Conservation (phyloP, 2,797 vertebrate species). For the Sebastolobus altivelis region DNA sequence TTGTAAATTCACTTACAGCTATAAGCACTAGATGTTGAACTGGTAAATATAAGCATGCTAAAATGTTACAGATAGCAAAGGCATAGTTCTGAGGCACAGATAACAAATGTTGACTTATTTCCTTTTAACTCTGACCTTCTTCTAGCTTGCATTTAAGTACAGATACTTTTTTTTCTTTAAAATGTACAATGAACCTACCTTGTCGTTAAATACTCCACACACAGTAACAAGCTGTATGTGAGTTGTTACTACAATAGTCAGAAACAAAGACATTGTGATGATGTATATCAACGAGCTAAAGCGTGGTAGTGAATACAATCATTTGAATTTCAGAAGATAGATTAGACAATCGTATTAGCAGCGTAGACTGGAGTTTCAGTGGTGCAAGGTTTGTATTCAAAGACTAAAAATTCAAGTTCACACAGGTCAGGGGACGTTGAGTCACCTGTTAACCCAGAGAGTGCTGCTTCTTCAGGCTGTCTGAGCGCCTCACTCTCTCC, state of each 20-base stretch:
- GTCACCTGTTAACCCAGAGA: conserved; percentile 79
- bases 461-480: conserved; percentile 83
- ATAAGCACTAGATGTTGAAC: conserved; percentile 31
- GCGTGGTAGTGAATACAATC: conserved; percentile 53
- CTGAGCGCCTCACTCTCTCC: conserved; percentile 74
- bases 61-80: conserved; percentile 45
- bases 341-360: conserved; percentile 45
- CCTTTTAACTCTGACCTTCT: conserved; percentile 15
- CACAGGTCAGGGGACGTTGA: conserved; percentile 20
- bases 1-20: conserved; percentile 26
- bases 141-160: conserved; percentile 10
- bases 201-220: conserved; percentile 20
- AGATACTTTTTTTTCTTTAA: conserved; percentile 1
- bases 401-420: conserved; percentile 53
- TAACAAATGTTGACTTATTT: not conserved
- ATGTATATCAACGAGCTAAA: conserved; percentile 11
- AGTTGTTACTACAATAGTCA: conserved; percentile 26
- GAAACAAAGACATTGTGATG: conserved; percentile 14
- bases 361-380: conserved; percentile 79
- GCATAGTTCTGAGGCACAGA: conserved; percentile 59
- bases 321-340: conserved; percentile 10
- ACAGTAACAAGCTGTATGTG: conserved; percentile 14
- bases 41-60: conserved; percentile 48
- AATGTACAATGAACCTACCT: not conserved
- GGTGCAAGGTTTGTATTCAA: conserved; percentile 52